Evolutionary conservation across 2,888 invertebrate genomes (phyloP).

Genomic region (Pristionchus exspectatus): DNA sequence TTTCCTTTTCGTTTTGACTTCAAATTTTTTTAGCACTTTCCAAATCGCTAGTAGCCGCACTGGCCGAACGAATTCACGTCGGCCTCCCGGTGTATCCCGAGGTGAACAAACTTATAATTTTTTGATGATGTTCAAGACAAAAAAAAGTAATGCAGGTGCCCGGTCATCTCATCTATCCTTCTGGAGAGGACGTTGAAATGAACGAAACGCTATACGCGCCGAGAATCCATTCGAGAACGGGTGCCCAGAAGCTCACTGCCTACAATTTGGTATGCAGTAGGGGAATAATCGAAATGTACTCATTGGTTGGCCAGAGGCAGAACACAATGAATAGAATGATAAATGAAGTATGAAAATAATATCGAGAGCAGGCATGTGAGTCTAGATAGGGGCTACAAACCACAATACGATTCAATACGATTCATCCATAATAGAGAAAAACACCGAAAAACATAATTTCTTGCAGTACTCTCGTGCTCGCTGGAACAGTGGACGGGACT

Average conservation of each 20-base stretch:
- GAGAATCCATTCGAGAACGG: neutral
- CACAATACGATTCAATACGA: too few relatives aligned
- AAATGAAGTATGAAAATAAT: too few relatives aligned
- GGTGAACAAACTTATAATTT: neutral
- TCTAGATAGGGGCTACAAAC: too few relatives aligned
- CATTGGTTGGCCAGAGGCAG: too few relatives aligned
- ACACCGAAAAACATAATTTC: too few relatives aligned
- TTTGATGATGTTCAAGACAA: neutral
- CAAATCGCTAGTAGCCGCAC: neutral
- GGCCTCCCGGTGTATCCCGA: neutral
- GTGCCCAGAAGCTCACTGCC: neutral
- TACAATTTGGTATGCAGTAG: neutral
- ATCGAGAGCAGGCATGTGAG: too few relatives aligned
- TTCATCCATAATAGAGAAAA: too few relatives aligned
- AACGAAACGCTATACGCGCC: neutral
- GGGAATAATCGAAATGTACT: too few relatives aligned
- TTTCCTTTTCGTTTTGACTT: too few relatives aligned
- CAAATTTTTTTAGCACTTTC: neutral
- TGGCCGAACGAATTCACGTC: neutral
- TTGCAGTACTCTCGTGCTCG: slow-evolving; percentile 61
- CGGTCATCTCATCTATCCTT: neutral
- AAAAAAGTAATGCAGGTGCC: neutral
- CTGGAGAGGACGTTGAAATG: neutral
- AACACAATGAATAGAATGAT: too few relatives aligned
- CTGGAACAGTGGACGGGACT: slow-evolving; percentile 66